Evolutionary conservation across 1,140 invertebrate genomes (phyloP).

Genomic region (Mya arenaria): DNA sequence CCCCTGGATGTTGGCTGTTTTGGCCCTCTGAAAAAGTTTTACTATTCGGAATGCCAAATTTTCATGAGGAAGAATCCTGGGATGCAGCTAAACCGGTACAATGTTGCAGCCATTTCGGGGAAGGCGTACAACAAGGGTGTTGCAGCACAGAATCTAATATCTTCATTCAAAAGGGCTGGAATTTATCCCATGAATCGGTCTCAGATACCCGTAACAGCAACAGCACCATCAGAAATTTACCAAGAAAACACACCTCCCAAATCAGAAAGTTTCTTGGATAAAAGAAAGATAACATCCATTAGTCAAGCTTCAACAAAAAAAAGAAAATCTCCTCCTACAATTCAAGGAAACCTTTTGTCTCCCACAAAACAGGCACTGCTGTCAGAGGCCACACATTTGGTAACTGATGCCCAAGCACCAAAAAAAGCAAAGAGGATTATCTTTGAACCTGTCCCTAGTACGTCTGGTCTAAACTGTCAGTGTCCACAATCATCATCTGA

Average conservation of each 20-base stretch:
- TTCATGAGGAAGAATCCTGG: conserved; percentile 4
- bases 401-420: too few relatives aligned
- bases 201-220: not conserved
- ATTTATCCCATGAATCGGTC: not conserved
- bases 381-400: too few relatives aligned
- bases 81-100: not conserved
- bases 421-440: too few relatives aligned
- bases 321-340: conserved; percentile 3
- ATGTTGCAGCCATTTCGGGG: not conserved
- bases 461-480: too few relatives aligned
- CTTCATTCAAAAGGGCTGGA: conserved; percentile 24
- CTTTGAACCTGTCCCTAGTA: too few relatives aligned
- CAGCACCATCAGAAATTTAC: not conserved
- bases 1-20: conserved; percentile 15
- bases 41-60: conserved; percentile 23
- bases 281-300: conserved; percentile 14
- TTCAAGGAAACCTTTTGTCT: conserved; percentile 20
- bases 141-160: conserved; percentile 17
- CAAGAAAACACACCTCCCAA: too few relatives aligned
- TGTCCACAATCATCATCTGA: too few relatives aligned
- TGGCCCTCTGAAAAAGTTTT: conserved; percentile 23
- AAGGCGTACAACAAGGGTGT: conserved; percentile 19
- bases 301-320: not conserved
- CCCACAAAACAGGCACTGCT: not conserved
- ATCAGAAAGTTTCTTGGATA: too few relatives aligned